Evolutionary conservation across 2,888 invertebrate genomes (phyloP).

Genomic region (Holacanthella duospinosa): DNA sequence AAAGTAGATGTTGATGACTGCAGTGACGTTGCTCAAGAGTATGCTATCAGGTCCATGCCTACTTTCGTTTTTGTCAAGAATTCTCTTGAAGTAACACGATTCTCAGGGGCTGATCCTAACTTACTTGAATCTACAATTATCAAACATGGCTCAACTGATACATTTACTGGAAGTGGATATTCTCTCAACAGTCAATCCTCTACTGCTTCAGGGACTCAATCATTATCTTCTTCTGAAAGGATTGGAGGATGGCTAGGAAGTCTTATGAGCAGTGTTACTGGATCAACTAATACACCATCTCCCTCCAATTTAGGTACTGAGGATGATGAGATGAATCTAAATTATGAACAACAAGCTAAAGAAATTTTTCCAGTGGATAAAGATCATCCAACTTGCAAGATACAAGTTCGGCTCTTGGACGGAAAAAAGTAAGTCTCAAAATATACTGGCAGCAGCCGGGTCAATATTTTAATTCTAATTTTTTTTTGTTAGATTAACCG

Average conservation of each 20-base stretch:
- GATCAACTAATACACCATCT: not conserved
- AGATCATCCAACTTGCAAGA: not conserved
- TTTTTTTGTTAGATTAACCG: not conserved
- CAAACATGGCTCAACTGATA: not conserved
- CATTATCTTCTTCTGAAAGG: not conserved
- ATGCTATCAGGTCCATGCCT: not conserved
- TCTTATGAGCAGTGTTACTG: not conserved
- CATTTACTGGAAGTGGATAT: not conserved
- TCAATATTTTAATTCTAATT: not conserved
- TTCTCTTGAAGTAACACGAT: not conserved
- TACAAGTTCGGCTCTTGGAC: not conserved
- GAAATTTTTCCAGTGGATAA: slow-evolving; percentile 1
- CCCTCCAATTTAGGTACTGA: not conserved
- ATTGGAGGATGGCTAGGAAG: not conserved
- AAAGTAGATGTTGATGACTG: not conserved
- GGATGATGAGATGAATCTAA: not conserved
- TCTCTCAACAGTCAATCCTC: not conserved
- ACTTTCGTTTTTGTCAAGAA: not conserved
- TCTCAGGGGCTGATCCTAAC: not conserved
- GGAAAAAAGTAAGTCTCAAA: not conserved
- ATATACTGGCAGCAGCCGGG: no score
- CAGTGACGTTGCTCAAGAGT: not conserved
- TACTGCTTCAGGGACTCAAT: not conserved
- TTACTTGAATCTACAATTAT: not conserved
- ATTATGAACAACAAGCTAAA: not conserved